Base-by-base conservation (phyloP, 2,113 vertebrate species). In the Chelonoidis abingdonii region DNA sequence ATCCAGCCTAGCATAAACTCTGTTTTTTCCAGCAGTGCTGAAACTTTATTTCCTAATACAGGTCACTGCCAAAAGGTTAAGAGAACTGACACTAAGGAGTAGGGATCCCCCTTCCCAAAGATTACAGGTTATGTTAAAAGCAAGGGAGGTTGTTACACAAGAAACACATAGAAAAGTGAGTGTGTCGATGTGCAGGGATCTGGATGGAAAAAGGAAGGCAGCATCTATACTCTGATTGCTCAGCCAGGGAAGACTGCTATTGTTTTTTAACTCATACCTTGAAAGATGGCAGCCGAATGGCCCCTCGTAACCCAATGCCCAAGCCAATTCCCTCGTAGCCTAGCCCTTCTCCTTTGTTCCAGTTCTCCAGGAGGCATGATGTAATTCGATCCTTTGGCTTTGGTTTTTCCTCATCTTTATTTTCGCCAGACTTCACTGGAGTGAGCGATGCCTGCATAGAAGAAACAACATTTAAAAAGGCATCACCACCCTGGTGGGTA, bases 281-380 rank as follows among this genome's bases (percentile, higher is more conserved):
- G 96, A 99, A 99, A 96, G 99, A 99, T 1, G 99, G 99, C 90
- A 99, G 95, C 1, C 99, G 98, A 94, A 99, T 99, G 97, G 99
- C 99, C 25, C 99, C 99, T 3, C 99, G 98, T 47, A 99, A 93
- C 13, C 99, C 98, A 4, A 99, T 99, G 89, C 99, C 99, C 95
- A 99, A 93, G 76, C 99, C 99, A 16, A 99, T 99, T 8, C 99
- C 99, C 94, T 99, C 99, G 0, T 99, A 99, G 56, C 99, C 99
- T 84, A 99, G 97, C 12, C 99, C 99, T 91, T 99, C 99, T 21
- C 99, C 99, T 97, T 99, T 99, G 98, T 99, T 99, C 99, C 99
- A 99, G 85, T 99, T 99, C 97, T 99, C 99, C 96, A 99, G 82
- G 79, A 99, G 97, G 93, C 99, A 99, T 0, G 99, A 99, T 8